Percentiles rank a stretch among this genome's conserved stretches.
These are phyloP conservation scores for Rhabdomys dilectus DNA, from an alignment of 2,113 vertebrate species.

Conservation along the genomic window DNA sequence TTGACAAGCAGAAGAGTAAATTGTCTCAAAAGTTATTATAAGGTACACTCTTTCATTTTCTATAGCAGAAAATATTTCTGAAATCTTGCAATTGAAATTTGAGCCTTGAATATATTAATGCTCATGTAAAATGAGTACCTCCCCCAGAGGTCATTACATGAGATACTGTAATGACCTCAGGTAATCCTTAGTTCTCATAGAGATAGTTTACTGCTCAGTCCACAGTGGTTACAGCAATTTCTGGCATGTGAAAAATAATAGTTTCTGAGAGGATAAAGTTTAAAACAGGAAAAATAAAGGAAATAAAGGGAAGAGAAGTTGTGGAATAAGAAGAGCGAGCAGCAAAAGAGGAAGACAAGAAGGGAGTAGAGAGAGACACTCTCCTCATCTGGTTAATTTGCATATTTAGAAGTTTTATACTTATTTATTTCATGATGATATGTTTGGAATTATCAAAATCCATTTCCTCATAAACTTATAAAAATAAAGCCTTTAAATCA, in stretches of 20 bases:
- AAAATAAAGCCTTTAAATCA: not conserved
- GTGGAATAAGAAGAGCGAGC: rapidly evolving
- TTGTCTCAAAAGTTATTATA: not conserved
- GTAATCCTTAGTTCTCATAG: not conserved
- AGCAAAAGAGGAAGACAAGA: rapidly evolving
- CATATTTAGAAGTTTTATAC: not conserved
- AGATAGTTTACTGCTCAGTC: not conserved
- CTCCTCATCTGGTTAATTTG: not conserved
- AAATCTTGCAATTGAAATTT: not conserved
- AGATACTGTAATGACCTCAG: not conserved
- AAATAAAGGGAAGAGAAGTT: not conserved
- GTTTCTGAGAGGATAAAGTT: not conserved
- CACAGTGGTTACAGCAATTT: not conserved
- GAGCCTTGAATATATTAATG: not conserved
- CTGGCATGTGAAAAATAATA: not conserved
- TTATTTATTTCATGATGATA: not conserved
- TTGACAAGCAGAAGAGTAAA: not conserved
- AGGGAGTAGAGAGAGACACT: rapidly evolving
- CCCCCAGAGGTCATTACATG: not conserved
- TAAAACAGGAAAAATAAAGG: too few relatives aligned
- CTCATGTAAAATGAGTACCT: not conserved
- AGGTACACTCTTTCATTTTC: not conserved
- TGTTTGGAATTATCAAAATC: not conserved
- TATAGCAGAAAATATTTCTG: not conserved
- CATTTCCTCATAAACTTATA: slow-evolving; percentile 1